These are phyloP conservation scores for Sweltsa coloradensis DNA, from an alignment of 1,140 invertebrate genomes.

Conservation along the genomic window DNA sequence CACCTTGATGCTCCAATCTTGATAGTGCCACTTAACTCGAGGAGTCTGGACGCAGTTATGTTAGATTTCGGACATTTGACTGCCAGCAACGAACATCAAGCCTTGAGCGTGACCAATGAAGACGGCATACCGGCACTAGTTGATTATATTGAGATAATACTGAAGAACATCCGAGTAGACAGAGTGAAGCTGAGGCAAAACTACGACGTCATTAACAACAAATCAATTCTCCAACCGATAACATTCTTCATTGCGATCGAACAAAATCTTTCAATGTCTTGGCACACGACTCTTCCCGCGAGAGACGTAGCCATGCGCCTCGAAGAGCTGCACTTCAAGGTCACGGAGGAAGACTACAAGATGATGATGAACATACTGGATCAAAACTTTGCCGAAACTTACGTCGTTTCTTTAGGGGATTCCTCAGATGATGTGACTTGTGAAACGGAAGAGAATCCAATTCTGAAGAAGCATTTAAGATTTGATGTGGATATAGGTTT, in stretches of 20 bases:
- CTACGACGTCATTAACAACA: slow-evolving; percentile 34
- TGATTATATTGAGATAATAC: slow-evolving; percentile 61
- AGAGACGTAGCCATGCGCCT: slow-evolving; percentile 69
- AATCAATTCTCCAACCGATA: slow-evolving; percentile 65
- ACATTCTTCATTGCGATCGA: slow-evolving; percentile 64
- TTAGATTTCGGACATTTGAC: slow-evolving; percentile 76
- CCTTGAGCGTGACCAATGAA: slow-evolving; percentile 33
- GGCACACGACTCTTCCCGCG: slow-evolving; percentile 72
- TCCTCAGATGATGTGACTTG: too few species aligned
- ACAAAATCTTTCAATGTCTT: slow-evolving; percentile 72
- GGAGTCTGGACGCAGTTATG: slow-evolving; percentile 57
- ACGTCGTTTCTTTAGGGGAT: too few species aligned
- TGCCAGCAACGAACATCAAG: slow-evolving; percentile 53
- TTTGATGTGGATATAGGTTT: too few species aligned
- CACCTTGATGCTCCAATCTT: slow-evolving; percentile 76
- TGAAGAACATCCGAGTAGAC: slow-evolving; percentile 66
- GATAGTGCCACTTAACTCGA: slow-evolving; percentile 73
- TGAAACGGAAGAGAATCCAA: too few species aligned
- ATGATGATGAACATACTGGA: slow-evolving; percentile 65
- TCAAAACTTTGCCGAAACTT: slow-evolving; percentile 74
- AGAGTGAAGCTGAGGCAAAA: slow-evolving; percentile 32
- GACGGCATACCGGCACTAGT: slow-evolving; percentile 51
- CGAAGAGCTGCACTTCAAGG: too few species aligned
- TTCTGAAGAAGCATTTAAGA: too few species aligned
- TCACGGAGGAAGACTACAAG: slow-evolving; percentile 65